Conservation (phyloP, 2,888 invertebrate species). For the Pycnomerus fuliginosus region DNA sequence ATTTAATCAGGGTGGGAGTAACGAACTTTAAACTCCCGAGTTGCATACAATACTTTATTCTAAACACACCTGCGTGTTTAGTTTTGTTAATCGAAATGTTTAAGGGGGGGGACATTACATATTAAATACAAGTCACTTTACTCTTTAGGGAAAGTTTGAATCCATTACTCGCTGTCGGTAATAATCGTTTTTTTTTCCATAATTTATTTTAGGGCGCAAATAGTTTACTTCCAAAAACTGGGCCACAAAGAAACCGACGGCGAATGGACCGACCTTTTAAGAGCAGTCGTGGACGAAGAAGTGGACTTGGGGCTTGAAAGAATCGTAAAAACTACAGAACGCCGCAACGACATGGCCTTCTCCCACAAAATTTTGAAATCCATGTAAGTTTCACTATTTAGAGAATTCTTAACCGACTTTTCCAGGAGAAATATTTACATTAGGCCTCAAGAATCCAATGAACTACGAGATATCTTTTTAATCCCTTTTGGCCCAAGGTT, state of each 20-base stretch:
- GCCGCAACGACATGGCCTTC: conserved; percentile 60
- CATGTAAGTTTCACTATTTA: conserved; percentile 49
- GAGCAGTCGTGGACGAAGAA: conserved; percentile 57
- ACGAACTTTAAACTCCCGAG: too few species aligned
- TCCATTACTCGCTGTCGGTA: too few species aligned
- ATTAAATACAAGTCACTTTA: too few species aligned
- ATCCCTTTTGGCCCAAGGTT: conserved; percentile 62
- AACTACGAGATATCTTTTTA: conserved; percentile 63
- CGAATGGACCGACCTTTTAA: conserved; percentile 62
- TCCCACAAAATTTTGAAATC: conserved; percentile 64
- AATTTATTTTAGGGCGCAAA: conserved; percentile 20
- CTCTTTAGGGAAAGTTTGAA: too few species aligned
- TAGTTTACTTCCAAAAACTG: conserved; percentile 37
- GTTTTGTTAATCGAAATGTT: too few species aligned
- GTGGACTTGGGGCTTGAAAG: conserved; percentile 63
- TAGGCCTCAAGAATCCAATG: conserved; percentile 61
- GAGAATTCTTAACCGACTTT: conserved; percentile 7
- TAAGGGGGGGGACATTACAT: too few species aligned
- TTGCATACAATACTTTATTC: too few species aligned
- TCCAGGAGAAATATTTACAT: conserved; percentile 64
- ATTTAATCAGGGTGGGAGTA: too few species aligned
- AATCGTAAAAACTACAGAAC: conserved; percentile 57
- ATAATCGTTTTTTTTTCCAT: conserved; percentile 1
- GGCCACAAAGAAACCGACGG: conserved; percentile 54
- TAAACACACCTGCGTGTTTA: too few species aligned